Conservation (phyloP, 2,888 invertebrate species). For the Candidula unifasciata region DNA sequence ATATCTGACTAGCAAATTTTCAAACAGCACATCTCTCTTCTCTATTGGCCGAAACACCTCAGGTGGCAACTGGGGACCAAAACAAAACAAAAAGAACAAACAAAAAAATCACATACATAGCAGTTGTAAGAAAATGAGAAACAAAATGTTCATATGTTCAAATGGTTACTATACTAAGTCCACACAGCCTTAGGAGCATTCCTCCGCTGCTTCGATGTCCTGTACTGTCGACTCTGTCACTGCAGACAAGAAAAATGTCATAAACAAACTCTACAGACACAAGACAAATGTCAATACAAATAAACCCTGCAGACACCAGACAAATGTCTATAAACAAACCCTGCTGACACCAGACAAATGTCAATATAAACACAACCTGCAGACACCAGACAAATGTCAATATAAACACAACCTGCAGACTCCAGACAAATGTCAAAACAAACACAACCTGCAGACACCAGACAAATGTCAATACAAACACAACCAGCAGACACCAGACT, state of each 20-base stretch:
- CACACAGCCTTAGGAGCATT: constrained; percentile 76
- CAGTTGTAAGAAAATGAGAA: constrained; percentile 59
- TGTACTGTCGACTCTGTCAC: constrained; percentile 87
- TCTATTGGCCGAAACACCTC: not conserved
- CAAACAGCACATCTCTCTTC: not conserved
- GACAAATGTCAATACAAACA: no score
- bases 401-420: no score
- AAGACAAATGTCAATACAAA: no score
- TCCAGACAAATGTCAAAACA: no score
- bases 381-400: no score
- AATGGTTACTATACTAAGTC: constrained; percentile 55
- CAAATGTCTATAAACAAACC: no score
- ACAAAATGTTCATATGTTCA: constrained; percentile 39
- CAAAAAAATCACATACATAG: constrained; percentile 55
- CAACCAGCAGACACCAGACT: no score
- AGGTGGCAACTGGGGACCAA: constrained; percentile 45
- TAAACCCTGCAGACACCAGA: no score
- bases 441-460: no score
- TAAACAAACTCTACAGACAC: constrained; percentile 82
- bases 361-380: no score
- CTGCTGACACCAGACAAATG: no score
- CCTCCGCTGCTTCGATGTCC: constrained; percentile 92
- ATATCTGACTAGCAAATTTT: not conserved
- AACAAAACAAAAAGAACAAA: constrained; percentile 14
- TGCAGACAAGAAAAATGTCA: no score